Conservation (phyloP, 2,888 invertebrate species). For the Argyresthia goedartella region DNA sequence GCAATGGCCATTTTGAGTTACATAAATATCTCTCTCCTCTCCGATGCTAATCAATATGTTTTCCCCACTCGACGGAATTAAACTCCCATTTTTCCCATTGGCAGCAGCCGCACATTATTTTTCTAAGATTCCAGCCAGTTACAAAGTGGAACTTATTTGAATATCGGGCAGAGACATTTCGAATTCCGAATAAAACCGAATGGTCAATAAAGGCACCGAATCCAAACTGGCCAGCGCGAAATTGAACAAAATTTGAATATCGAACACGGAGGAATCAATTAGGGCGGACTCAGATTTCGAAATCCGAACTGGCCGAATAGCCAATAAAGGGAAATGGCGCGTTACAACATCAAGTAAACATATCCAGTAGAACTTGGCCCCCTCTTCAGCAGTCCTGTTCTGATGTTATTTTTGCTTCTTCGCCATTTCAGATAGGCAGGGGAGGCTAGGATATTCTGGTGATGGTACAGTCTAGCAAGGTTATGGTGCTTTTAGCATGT, state of each 20-base stretch:
- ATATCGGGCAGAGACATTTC: too few relatives aligned
- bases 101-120: too few relatives aligned
- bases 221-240: slow-evolving; percentile 12
- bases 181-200: not conserved
- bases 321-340: slow-evolving; percentile 59
- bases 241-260: slow-evolving; percentile 23
- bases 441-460: slow-evolving; percentile 27
- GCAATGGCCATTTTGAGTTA: too few relatives aligned
- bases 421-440: slow-evolving; percentile 9
- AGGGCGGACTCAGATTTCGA: slow-evolving; percentile 43
- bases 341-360: slow-evolving; percentile 33
- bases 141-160: too few relatives aligned
- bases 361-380: slow-evolving; percentile 22
- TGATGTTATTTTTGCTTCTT: not conserved
- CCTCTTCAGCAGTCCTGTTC: not conserved
- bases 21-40: too few relatives aligned
- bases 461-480: slow-evolving; percentile 15
- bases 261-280: slow-evolving; percentile 46
- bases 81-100: too few relatives aligned
- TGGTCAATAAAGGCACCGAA: not conserved
- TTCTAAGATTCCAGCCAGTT: too few relatives aligned
- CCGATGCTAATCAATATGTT: too few relatives aligned
- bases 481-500: slow-evolving; percentile 51
- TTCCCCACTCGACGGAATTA: too few relatives aligned
- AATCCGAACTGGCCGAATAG: slow-evolving; percentile 49